Evolutionary conservation across 2,888 invertebrate species (phyloP).

Genomic region (Lypha dubia): DNA sequence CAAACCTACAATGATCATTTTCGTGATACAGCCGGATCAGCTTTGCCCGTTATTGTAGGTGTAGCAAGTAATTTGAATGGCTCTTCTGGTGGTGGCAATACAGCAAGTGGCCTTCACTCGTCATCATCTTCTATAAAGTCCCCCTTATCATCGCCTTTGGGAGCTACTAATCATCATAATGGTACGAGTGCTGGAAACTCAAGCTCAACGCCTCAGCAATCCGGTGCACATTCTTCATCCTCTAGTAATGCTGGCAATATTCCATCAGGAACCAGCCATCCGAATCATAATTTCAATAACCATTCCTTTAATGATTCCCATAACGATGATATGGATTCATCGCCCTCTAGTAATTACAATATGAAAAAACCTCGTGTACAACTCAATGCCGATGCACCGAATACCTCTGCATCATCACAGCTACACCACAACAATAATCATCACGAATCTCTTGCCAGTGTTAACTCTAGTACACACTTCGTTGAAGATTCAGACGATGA

Average conservation of each 20-base stretch:
- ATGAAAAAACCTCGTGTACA: constrained; percentile 81
- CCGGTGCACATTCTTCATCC: constrained; percentile 75
- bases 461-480: constrained; percentile 73
- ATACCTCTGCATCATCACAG: constrained; percentile 37
- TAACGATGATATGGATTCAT: constrained; percentile 77
- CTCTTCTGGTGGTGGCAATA: constrained; percentile 37
- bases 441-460: constrained; percentile 61
- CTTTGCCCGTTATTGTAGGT: constrained; percentile 54
- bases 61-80: constrained; percentile 70
- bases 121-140: constrained; percentile 83
- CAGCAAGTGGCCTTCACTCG: constrained; percentile 77
- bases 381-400: constrained; percentile 68
- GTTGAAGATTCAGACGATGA: constrained; percentile 79
- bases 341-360: constrained; percentile 76
- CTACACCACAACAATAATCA: constrained; percentile 59
- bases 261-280: constrained; percentile 14
- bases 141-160: constrained; percentile 80
- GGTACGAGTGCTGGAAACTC: constrained; percentile 67
- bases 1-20: constrained; percentile 79
- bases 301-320: constrained; percentile 73
- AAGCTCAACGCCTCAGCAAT: constrained; percentile 60
- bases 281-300: constrained; percentile 60
- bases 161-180: constrained; percentile 71
- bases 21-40: constrained; percentile 73
- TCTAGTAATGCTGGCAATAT: constrained; percentile 72